Evolutionary conservation across 2,888 invertebrate species (phyloP).

Genomic region (Tenthredo notha): DNA sequence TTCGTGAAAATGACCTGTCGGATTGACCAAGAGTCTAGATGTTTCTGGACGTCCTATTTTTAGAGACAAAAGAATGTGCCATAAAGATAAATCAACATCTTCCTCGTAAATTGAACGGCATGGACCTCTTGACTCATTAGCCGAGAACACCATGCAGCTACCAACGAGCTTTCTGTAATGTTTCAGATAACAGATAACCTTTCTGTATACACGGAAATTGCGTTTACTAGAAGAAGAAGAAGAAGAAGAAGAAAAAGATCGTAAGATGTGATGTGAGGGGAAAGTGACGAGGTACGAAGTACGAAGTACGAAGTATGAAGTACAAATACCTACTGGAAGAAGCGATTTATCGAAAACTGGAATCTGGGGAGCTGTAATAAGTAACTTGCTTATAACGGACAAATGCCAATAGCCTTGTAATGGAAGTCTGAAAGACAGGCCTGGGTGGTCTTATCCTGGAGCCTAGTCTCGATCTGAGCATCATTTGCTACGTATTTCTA

Average conservation of each 20-base stretch:
- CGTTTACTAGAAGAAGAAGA: not conserved
- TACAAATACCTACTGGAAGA: slow-evolving; percentile 39
- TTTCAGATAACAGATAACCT: slow-evolving; percentile 45
- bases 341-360: slow-evolving; percentile 51
- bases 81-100: slow-evolving; percentile 25
- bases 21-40: not conserved
- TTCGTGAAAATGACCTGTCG: not conserved
- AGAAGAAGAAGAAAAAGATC: not conserved
- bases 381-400: slow-evolving; percentile 47
- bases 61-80: not conserved
- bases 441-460: slow-evolving; percentile 45
- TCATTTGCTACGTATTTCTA: slow-evolving; percentile 43
- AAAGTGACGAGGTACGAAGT: slow-evolving; percentile 39
- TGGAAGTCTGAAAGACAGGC: slow-evolving; percentile 30
- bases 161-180: slow-evolving; percentile 4
- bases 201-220: slow-evolving; percentile 33
- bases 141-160: slow-evolving; percentile 17
- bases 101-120: slow-evolving; percentile 33
- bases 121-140: slow-evolving; percentile 32
- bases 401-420: slow-evolving; percentile 46
- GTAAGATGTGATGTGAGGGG: slow-evolving; percentile 20
- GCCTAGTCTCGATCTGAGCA: slow-evolving; percentile 33
- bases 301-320: slow-evolving; percentile 23
- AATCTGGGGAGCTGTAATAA: slow-evolving; percentile 47
- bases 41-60: not conserved